Percentiles rank a stretch among this genome's conserved stretches.
Evolutionary conservation across 2,113 vertebrate species (phyloP).

Genomic region (Silurus meridionalis): DNA sequence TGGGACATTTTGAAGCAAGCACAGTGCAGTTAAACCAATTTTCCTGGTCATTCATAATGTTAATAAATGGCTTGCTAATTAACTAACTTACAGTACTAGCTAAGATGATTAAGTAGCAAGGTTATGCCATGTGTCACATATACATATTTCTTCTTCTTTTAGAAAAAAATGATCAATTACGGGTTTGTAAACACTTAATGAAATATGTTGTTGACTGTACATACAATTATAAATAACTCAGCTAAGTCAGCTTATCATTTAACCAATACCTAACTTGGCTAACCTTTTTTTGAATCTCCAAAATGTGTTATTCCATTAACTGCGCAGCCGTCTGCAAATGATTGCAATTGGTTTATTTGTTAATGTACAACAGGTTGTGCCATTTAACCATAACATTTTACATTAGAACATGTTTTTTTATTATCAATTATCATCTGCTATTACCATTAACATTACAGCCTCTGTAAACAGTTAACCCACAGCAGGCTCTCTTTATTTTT

Average conservation of each 20-base stretch:
- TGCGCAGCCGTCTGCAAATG: neutral
- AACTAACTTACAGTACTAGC: neutral
- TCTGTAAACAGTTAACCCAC: neutral
- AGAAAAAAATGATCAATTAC: neutral
- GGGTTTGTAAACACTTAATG: neutral
- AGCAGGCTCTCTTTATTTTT: neutral
- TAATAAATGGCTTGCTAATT: neutral
- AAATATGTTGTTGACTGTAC: neutral
- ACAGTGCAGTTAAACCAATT: neutral
- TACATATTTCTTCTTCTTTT: neutral
- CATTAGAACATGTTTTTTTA: too few species aligned
- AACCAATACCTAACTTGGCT: neutral
- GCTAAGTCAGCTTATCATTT: neutral
- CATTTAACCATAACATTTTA: neutral
- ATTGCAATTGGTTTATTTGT: neutral
- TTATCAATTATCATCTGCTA: neutral
- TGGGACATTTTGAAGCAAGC: slow-evolving; percentile 12
- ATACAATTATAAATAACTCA: neutral
- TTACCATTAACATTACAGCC: slow-evolving; percentile 1
- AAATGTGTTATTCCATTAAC: neutral
- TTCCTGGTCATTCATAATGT: neutral
- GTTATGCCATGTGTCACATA: neutral
- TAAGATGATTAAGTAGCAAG: neutral
- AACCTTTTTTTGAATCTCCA: too few species aligned
- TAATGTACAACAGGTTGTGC: neutral